Percentiles rank a stretch among this genome's conserved stretches.
These are phyloP conservation scores for Eidolon dupreanum DNA, from an alignment of 2,797 vertebrate species.

Conservation along the genomic window DNA sequence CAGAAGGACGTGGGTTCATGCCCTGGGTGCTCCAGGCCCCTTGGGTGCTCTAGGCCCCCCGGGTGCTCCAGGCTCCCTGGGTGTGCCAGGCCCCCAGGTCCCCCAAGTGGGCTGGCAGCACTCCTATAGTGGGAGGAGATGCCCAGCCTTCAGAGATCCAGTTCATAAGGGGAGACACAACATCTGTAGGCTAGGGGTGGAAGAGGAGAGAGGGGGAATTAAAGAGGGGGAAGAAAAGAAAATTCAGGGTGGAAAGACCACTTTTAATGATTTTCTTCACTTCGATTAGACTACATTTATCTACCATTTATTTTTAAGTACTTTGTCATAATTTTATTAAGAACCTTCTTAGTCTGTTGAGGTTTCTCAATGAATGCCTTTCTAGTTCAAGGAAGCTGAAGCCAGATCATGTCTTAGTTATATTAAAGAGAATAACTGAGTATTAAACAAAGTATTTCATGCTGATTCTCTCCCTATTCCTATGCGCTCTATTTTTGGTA, in stretches of 20 bases:
- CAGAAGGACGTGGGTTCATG: no score
- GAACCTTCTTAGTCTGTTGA: not conserved
- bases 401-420: not conserved
- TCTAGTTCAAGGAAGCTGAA: not conserved
- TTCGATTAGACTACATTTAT: not conserved
- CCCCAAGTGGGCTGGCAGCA: no score
- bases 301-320: conserved; percentile 16
- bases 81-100: no score
- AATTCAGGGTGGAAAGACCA: not conserved
- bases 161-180: no score
- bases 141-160: no score
- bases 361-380: conserved; percentile 19
- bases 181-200: no score
- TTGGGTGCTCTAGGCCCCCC: no score
- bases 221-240: not conserved
- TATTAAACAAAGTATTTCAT: not conserved
- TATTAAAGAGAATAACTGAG: not conserved
- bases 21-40: no score
- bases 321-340: conserved; percentile 11
- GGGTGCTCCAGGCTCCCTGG: no score
- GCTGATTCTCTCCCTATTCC: not conserved
- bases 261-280: not conserved
- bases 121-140: no score
- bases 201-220: no score
- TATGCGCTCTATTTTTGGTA: not conserved